Conservation (phyloP, 2,888 invertebrate species). For the Yponomeuta plumbellus region DNA sequence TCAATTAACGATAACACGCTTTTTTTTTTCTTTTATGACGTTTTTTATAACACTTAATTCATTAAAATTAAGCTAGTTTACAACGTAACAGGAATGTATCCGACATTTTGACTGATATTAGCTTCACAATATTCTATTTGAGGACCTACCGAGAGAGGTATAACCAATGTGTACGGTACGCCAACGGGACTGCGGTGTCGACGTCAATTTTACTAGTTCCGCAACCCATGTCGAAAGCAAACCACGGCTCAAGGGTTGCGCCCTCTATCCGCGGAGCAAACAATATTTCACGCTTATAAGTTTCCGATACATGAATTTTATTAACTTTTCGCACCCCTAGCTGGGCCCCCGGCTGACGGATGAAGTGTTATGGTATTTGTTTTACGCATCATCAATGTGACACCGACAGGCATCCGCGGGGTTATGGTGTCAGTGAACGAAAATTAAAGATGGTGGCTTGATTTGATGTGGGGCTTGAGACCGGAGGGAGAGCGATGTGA, state of each 20-base stretch:
- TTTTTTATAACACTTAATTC: too few species aligned
- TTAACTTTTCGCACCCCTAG: slow-evolving; percentile 54
- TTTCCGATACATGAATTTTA: slow-evolving; percentile 77
- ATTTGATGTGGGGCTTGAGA: neutral
- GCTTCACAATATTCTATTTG: too few species aligned
- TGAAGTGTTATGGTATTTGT: slow-evolving; percentile 67
- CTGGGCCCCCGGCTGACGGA: slow-evolving; percentile 45
- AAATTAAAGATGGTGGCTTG: slow-evolving; percentile 1
- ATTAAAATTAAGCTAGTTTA: too few species aligned
- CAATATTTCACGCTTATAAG: slow-evolving; percentile 71
- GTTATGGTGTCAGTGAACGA: slow-evolving; percentile 3
- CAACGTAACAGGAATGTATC: too few species aligned
- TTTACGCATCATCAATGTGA: slow-evolving; percentile 70
- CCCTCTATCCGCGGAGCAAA: slow-evolving; percentile 43
- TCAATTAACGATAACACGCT: too few species aligned
- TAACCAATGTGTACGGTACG: neutral
- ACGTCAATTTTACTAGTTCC: neutral
- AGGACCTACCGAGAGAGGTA: neutral
- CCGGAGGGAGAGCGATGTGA: neutral
- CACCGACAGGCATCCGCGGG: slow-evolving; percentile 35
- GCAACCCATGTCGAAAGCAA: neutral
- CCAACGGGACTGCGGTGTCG: neutral
- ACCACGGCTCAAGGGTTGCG: slow-evolving; percentile 45
- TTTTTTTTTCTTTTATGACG: too few species aligned
- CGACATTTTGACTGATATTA: too few species aligned